Conservation (phyloP, 1,140 invertebrate genomes). For the Dinoponera quadriceps region DNA sequence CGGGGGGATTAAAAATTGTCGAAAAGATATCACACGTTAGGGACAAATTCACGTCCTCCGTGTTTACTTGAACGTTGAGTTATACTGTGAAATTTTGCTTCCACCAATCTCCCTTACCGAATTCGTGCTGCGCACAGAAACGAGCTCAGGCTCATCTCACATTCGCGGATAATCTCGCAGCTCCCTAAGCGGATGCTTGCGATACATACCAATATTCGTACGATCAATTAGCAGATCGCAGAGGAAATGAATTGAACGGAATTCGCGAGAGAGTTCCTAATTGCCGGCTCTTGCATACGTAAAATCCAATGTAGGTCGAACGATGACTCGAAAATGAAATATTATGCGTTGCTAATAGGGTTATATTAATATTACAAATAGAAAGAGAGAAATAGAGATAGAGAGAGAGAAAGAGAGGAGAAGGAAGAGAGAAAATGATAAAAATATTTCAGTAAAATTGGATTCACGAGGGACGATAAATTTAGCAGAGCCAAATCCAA, state of each 20-base stretch:
- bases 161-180: background rate
- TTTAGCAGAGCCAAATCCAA: background rate
- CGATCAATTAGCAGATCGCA: constrained; percentile 33
- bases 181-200: background rate
- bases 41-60: too few relatives aligned
- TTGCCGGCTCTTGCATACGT: background rate
- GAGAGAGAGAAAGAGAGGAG: too few relatives aligned
- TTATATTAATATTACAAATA: background rate
- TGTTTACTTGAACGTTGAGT: too few relatives aligned
- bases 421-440: background rate
- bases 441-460: constrained; percentile 3
- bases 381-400: too few relatives aligned
- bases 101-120: background rate
- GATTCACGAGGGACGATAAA: background rate
- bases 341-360: background rate
- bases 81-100: background rate
- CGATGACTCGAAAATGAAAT: background rate
- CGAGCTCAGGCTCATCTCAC: background rate
- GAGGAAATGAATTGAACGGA: constrained; percentile 30
- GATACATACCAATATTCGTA: constrained; percentile 14
- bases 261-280: constrained; percentile 25
- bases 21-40: background rate
- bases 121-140: background rate
- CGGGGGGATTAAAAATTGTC: background rate
- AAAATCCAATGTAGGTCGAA: constrained; percentile 28